Conservation (phyloP, 2,113 vertebrate genomes). For the Phrynosoma blainvillii region DNA sequence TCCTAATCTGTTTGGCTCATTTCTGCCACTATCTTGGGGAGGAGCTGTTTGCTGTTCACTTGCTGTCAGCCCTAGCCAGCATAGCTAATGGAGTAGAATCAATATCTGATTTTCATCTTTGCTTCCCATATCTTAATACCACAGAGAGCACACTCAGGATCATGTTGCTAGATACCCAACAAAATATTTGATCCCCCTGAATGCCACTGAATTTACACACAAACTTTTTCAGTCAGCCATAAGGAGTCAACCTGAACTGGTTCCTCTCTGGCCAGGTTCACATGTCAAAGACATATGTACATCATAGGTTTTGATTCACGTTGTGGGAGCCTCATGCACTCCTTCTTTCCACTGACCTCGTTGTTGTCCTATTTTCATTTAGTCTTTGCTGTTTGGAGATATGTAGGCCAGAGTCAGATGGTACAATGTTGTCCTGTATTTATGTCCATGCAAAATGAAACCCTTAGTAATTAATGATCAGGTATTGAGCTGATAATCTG, state of each 20-base stretch:
- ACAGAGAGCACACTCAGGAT: neutral
- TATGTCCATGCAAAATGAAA: conserved; percentile 50
- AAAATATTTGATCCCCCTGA: neutral
- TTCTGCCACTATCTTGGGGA: no score
- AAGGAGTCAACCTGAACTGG: neutral
- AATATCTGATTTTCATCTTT: no score
- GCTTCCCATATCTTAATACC: no score
- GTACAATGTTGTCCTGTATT: conserved; percentile 4
- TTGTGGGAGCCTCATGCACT: conserved; percentile 31
- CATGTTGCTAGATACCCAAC: neutral
- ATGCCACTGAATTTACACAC: neutral
- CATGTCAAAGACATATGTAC: neutral
- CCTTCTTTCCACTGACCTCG: conserved; percentile 42
- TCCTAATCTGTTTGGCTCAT: no score
- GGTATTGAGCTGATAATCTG: conserved; percentile 39
- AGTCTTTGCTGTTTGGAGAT: conserved; percentile 47
- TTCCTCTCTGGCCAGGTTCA: conserved; percentile 21
- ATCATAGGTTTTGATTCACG: conserved; percentile 5
- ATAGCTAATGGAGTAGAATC: no score
- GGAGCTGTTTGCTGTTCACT: no score
- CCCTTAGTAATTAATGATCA: conserved; percentile 52
- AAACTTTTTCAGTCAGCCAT: neutral
- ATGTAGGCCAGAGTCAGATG: conserved; percentile 7
- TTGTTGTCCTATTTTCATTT: conserved; percentile 12
- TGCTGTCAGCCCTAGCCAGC: no score